phyloP scores from a whole-genome alignment of 2,888 invertebrate species.

The Drosophila robusta region DNA sequence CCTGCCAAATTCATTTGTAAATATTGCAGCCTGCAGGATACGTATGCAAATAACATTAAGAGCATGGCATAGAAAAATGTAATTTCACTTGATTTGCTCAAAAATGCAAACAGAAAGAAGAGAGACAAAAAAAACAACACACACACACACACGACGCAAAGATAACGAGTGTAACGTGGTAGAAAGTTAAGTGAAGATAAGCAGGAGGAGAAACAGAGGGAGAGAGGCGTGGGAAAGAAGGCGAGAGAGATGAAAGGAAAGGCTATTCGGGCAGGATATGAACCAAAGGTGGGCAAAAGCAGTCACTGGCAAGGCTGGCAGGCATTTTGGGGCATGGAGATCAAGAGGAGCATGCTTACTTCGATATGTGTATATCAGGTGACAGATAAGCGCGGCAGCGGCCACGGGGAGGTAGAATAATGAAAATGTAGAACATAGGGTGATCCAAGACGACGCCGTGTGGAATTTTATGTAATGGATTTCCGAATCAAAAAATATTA shows the following conservation, averaged over 20 bases:
- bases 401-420: constrained; percentile 3
- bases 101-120: constrained; percentile 64
- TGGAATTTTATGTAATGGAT: neutral
- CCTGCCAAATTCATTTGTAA: constrained; percentile 70
- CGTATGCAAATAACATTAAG: constrained; percentile 80
- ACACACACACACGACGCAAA: constrained; percentile 24
- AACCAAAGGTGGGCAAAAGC: constrained; percentile 37
- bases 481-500: no score
- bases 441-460: constrained; percentile 4
- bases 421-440: constrained; percentile 23
- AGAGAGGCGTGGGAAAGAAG: neutral
- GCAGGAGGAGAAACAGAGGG: constrained; percentile 18
- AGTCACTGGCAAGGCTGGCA: constrained; percentile 35
- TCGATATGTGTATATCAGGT: constrained; percentile 50
- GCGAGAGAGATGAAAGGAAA: constrained; percentile 13
- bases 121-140: constrained; percentile 26
- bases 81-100: constrained; percentile 81
- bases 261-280: constrained; percentile 55
- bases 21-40: constrained; percentile 79
- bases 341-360: constrained; percentile 57
- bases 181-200: constrained; percentile 74
- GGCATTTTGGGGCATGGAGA: constrained; percentile 35
- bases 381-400: constrained; percentile 11
- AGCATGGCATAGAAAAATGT: constrained; percentile 74
- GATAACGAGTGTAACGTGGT: constrained; percentile 63